Percentiles rank a stretch among this genome's conserved stretches.
These are phyloP conservation scores for Cassiopea xamachana DNA, from an alignment of 30 jellyfish, hydroid and myxozoan genomes.

Conservation along the genomic window DNA sequence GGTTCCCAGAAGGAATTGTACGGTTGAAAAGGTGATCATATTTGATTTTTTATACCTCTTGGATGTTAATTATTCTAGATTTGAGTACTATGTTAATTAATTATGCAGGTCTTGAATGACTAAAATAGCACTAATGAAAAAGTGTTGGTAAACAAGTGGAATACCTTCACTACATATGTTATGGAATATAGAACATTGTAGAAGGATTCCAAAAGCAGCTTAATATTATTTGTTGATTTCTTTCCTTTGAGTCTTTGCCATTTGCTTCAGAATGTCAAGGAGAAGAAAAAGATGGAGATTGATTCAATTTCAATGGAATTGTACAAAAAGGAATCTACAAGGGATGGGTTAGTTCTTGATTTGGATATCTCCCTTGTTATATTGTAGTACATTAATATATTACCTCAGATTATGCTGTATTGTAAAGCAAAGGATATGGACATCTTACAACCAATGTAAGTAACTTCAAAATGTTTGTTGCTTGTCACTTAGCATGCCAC, in stretches of 20 bases:
- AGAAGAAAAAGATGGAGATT: not conserved
- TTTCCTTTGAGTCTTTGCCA: not conserved
- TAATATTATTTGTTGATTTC: too few species aligned
- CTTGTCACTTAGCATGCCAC: too few species aligned
- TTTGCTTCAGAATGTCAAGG: not conserved
- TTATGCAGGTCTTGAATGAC: too few species aligned
- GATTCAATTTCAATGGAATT: constrained; percentile 40
- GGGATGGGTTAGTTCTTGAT: constrained; percentile 8
- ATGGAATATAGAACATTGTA: too few species aligned
- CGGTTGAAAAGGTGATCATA: constrained; percentile 40
- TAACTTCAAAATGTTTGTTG: too few species aligned
- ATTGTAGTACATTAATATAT: too few species aligned
- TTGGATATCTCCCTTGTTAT: not conserved
- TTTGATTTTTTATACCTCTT: not conserved
- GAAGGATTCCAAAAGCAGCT: too few species aligned
- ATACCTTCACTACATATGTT: not conserved
- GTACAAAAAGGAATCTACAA: not conserved
- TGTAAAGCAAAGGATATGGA: too few species aligned
- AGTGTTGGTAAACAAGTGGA: not conserved
- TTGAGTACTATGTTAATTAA: too few species aligned
- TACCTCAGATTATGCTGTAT: too few species aligned
- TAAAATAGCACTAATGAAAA: not conserved
- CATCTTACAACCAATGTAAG: too few species aligned
- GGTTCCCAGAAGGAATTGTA: constrained; percentile 66
- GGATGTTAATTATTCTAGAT: not conserved